Percentiles rank a stretch among this genome's conserved stretches.
Evolutionary conservation across 2,113 vertebrate genomes (phyloP).

Genomic region (Micronycteris hirsuta): DNA sequence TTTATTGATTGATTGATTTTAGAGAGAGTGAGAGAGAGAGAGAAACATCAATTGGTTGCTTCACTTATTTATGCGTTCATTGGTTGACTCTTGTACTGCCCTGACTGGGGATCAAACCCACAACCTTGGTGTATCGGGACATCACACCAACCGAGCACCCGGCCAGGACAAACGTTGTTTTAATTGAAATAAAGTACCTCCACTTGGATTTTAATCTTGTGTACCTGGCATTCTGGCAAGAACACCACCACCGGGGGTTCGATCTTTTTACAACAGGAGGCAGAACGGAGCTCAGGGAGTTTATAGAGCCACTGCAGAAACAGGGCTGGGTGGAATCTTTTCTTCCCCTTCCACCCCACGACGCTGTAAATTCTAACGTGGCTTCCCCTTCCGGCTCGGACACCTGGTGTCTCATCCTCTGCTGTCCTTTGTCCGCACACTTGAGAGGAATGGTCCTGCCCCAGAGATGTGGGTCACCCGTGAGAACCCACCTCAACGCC

Average conservation of each 20-base stretch:
- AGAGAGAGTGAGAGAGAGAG: no score
- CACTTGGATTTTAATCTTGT: slow-evolving; percentile 59
- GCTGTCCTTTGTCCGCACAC: background rate
- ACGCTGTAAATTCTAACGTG: accelerated
- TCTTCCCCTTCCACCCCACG: background rate
- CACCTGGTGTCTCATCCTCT: background rate
- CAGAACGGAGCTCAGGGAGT: background rate
- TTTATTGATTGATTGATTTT: background rate
- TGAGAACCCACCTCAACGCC: background rate
- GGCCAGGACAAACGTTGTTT: background rate
- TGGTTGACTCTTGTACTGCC: no score
- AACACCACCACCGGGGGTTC: no score
- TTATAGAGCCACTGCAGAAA: background rate
- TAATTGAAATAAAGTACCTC: background rate
- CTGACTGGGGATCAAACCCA: no score
- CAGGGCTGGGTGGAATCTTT: background rate
- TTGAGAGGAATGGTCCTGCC: background rate
- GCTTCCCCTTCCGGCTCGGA: background rate
- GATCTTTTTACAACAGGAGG: background rate
- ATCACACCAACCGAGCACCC: no score
- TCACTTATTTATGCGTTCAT: no score
- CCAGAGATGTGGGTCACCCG: background rate
- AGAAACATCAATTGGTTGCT: no score
- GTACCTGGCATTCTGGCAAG: slow-evolving; percentile 25
- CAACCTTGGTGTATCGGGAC: no score